phyloP scores from a whole-genome alignment of 1,140 invertebrate species.

The Aplysia californica region DNA sequence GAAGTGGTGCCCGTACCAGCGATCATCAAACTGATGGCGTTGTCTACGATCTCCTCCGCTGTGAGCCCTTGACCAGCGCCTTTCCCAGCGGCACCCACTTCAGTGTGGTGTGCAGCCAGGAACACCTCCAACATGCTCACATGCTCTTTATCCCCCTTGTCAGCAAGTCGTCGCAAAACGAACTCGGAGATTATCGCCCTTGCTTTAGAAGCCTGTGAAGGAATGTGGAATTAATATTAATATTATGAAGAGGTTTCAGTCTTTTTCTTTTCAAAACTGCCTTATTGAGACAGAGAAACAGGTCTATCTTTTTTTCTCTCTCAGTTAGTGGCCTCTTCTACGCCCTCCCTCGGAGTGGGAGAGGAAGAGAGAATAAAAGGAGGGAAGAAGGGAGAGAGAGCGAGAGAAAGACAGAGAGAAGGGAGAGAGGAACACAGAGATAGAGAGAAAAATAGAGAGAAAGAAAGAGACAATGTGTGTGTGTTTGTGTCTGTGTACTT shows the following conservation, averaged over 20 bases:
- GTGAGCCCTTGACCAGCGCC: not conserved
- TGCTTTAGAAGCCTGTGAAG: constrained; percentile 9
- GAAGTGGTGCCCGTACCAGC: constrained; percentile 38
- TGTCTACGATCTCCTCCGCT: constrained; percentile 32
- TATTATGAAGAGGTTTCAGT: not conserved
- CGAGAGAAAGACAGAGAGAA: too few species aligned
- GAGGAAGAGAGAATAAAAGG: too few species aligned
- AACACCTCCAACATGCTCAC: constrained; percentile 19
- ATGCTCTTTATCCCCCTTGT: not conserved
- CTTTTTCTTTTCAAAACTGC: not conserved
- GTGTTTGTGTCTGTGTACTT: not conserved
- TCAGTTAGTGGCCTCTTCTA: not conserved
- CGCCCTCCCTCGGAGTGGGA: too few species aligned
- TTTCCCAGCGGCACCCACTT: not conserved
- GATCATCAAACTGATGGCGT: constrained; percentile 36
- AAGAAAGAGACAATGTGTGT: not conserved
- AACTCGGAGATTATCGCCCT: constrained; percentile 10
- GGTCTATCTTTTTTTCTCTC: not conserved
- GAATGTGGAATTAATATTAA: not conserved
- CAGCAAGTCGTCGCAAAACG: not conserved
- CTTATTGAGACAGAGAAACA: not conserved
- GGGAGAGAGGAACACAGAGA: too few species aligned
- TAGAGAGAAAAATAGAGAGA: too few species aligned
- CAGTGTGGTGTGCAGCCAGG: not conserved
- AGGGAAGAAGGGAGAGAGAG: too few species aligned